Percentiles rank a stretch among this genome's conserved stretches.
These are phyloP conservation scores for Cecropterus lyciades DNA, from an alignment of 1,140 invertebrate genomes.

Conservation along the genomic window DNA sequence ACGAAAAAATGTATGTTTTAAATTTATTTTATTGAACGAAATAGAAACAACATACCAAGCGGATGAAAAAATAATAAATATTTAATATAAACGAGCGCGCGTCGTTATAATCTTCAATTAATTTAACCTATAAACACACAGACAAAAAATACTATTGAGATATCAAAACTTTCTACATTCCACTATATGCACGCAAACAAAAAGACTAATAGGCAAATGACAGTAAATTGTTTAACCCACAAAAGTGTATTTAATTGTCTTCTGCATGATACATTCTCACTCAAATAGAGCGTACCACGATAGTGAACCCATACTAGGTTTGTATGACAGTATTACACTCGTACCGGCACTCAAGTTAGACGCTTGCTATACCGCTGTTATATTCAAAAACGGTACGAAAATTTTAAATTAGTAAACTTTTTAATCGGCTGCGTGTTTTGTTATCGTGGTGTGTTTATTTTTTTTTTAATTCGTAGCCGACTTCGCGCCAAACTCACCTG, in stretches of 20 bases:
- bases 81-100: too few relatives aligned
- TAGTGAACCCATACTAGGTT: conserved; percentile 58
- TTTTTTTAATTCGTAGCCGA: conserved; percentile 10
- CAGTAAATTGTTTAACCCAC: conserved; percentile 39
- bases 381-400: conserved; percentile 50
- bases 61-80: too few relatives aligned
- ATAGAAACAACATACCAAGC: too few relatives aligned
- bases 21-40: too few relatives aligned
- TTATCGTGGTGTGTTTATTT: conserved; percentile 29
- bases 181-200: conserved; percentile 35
- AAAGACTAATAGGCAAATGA: conserved; percentile 38
- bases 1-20: too few relatives aligned
- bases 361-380: conserved; percentile 53
- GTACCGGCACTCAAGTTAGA: conserved; percentile 61
- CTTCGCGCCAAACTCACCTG: conserved; percentile 22
- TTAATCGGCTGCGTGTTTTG: conserved; percentile 11
- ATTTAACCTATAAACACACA: not conserved
- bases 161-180: conserved; percentile 39
- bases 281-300: conserved; percentile 73
- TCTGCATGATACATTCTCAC: conserved; percentile 74
- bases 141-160: conserved; percentile 2
- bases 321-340: conserved; percentile 71
- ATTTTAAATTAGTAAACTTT: conserved; percentile 33
- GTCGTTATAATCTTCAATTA: too few relatives aligned
- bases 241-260: conserved; percentile 47